Percentiles rank a stretch among this genome's conserved stretches.
Conservation (phyloP, 2,797 vertebrate species). For the Lepidocolaptes lacrymiger region DNA sequence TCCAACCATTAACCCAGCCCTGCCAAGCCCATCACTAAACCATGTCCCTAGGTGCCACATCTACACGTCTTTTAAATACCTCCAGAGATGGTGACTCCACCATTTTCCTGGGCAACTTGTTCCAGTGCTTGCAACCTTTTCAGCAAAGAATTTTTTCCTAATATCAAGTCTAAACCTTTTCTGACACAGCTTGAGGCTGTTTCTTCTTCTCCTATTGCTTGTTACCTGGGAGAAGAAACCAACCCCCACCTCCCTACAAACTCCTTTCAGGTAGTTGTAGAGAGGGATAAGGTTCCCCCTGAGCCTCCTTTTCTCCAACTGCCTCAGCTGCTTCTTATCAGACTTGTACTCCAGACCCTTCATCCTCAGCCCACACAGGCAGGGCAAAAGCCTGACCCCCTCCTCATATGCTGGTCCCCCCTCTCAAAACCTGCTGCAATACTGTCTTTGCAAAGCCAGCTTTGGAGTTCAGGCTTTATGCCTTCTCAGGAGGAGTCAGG, state of each 20-base stretch:
- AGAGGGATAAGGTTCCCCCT: no score
- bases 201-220: background rate
- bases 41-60: background rate
- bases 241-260: no score
- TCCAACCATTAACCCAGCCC: background rate
- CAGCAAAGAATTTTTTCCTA: background rate
- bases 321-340: background rate
- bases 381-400: fast-evolving
- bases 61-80: background rate
- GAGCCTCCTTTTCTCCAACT: background rate
- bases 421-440: background rate
- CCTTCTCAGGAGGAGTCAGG: background rate
- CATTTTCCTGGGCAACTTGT: background rate
- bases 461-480: background rate
- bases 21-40: background rate
- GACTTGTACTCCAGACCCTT: background rate
- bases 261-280: background rate
- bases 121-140: background rate
- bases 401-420: background rate
- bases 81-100: no score
- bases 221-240: background rate
- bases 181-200: background rate
- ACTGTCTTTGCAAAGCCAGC: background rate
- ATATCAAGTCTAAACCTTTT: background rate
- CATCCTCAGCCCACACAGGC: background rate